phyloP scores from a whole-genome alignment of 2,888 invertebrate genomes.

The Zygothrica quintamaculata region DNA sequence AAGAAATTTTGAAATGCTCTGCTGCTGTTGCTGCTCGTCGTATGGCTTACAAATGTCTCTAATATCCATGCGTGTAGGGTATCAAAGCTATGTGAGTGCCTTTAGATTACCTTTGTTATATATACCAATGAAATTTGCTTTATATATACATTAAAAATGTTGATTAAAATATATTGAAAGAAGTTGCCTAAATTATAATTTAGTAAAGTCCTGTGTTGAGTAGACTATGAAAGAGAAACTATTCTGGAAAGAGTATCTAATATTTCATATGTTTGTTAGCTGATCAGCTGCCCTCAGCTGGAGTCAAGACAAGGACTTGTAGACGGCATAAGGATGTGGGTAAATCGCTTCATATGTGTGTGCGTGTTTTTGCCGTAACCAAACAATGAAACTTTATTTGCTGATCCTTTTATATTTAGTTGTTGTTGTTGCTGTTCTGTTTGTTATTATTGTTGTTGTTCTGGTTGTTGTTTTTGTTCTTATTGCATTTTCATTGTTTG shows the following conservation, averaged over 20 bases:
- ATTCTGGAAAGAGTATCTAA: constrained; percentile 12
- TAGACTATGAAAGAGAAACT: not conserved
- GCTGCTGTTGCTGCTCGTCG: constrained; percentile 38
- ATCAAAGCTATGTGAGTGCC: not conserved
- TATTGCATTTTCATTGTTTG: constrained; percentile 78
- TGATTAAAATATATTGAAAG: too few relatives aligned
- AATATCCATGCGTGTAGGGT: constrained; percentile 8
- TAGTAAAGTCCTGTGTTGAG: too few relatives aligned
- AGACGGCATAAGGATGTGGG: constrained; percentile 21
- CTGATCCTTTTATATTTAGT: constrained; percentile 32
- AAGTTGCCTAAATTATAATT: too few relatives aligned
- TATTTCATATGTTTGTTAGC: not conserved
- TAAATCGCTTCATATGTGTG: constrained; percentile 18
- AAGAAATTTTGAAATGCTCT: constrained; percentile 56
- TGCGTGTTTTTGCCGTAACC: constrained; percentile 51
- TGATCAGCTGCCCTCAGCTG: too few relatives aligned
- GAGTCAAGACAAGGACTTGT: constrained; percentile 24
- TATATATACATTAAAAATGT: constrained; percentile 6
- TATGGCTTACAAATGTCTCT: constrained; percentile 46
- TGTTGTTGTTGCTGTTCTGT: constrained; percentile 10
- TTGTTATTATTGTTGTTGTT: constrained; percentile 1
- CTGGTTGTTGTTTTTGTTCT: constrained; percentile 50
- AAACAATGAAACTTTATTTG: constrained; percentile 78
- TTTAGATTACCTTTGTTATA: too few relatives aligned
- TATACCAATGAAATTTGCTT: too few relatives aligned